Percentiles rank a stretch among this genome's conserved stretches.
Conservation (phyloP, 2,797 vertebrate genomes). For the Linurgus olivaceus region DNA sequence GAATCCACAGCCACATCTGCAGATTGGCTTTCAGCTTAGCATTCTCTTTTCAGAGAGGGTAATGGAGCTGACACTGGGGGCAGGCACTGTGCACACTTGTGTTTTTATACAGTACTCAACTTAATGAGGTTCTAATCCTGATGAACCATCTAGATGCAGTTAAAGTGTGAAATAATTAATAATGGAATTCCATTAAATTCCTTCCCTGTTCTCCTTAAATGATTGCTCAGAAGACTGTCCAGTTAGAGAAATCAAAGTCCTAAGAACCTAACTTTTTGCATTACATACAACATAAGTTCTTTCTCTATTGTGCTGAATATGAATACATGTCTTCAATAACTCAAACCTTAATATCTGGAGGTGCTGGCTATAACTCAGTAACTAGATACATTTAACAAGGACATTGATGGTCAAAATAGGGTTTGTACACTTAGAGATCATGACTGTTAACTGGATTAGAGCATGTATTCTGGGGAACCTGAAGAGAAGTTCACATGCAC, state of each 20-base stretch:
- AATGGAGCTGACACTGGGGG: neutral
- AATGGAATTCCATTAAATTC: slow-evolving; percentile 9
- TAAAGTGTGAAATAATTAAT: slow-evolving; percentile 37
- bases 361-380: neutral
- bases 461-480: neutral
- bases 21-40: neutral
- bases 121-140: slow-evolving; percentile 22
- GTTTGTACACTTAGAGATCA: neutral
- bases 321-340: neutral
- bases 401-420: neutral
- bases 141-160: neutral
- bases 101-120: neutral
- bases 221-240: neutral
- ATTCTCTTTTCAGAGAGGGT: neutral
- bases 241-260: neutral
- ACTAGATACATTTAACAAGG: neutral
- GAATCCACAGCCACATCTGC: neutral
- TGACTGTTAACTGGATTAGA: neutral
- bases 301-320: neutral
- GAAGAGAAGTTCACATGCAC: neutral
- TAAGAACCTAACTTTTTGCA: neutral
- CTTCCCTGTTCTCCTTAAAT: neutral
- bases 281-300: neutral
- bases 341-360: neutral
- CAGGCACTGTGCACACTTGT: neutral